Conservation (phyloP, 2,113 vertebrate species). For the Sardina pilchardus region DNA sequence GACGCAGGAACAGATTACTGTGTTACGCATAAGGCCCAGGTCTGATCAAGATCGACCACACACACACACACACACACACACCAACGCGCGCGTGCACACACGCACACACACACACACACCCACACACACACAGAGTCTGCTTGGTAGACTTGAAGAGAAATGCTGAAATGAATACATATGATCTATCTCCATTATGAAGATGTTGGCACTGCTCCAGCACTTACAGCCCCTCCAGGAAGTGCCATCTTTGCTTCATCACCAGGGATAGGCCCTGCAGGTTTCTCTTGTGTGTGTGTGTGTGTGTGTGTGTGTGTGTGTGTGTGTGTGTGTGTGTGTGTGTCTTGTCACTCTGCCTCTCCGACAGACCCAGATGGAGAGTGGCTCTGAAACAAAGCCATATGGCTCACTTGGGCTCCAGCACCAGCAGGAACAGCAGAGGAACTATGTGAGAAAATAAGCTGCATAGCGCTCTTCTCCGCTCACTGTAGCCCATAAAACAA, state of each 20-base stretch:
- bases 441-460: background rate
- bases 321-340: too few species aligned
- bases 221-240: background rate
- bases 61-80: too few species aligned
- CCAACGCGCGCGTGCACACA: too few species aligned
- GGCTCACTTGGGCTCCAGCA: background rate
- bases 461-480: background rate
- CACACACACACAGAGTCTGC: background rate
- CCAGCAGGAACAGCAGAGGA: background rate
- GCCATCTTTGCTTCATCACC: conserved; percentile 19
- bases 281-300: too few species aligned
- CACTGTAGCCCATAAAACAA: background rate
- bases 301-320: too few species aligned
- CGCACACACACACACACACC: too few species aligned
- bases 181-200: background rate
- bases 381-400: background rate
- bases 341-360: background rate
- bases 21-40: background rate
- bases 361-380: background rate
- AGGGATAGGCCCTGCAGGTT: background rate
- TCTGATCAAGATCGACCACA: background rate
- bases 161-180: background rate
- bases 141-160: background rate
- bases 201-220: background rate
- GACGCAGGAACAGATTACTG: background rate